Base-by-base conservation (phyloP, 1,140 invertebrate genomes). In the Laupala kohalensis region DNA sequence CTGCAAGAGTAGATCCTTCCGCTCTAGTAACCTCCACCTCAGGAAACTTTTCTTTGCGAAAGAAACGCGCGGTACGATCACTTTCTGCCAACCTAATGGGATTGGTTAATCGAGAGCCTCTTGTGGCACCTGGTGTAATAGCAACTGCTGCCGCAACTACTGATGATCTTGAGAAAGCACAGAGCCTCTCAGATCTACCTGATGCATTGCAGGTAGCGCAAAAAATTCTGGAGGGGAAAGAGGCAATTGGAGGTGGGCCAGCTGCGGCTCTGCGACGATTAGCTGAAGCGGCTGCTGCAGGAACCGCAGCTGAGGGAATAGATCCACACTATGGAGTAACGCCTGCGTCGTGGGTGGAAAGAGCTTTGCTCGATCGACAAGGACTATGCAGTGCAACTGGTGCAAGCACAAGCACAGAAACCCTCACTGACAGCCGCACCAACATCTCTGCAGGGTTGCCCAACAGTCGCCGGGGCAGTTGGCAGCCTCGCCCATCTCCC, bases 81-180 rank as follows among this genome's bases (percentile, higher is more conserved):
- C 79, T 93, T 24, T 93, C 92, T 0, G 91, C 91, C 0, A 93
- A 93, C 77, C 87, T 93, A 69, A 89, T 89, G 67, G 88, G 87
- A 74, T 81, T 92, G 69, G 87, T 92, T 15, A 76, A 78, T 29
- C 77, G 75, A 24, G 74, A 77, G 27, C 67, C 67, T 25, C 25
- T 70, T 15, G 62, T 67, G 24, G 19, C n/a, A 27, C 68, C 68
- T 24, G 24, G 63, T 69, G 64, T 64, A 53, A 53, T 29, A 66
- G 19, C 25, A 64, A 53, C 65, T 69, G 64, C 66, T 62, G 53
- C 53, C 68, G 19, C 25, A 64, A 53, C 53, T n/a, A 75, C 77
- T 24, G 75, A 75, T 6, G 76, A 78, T 64, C 74, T 79, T 66
- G 80, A 79, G 53, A 80, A 78, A 68, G 77, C 79, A 63, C 79